A percentile compares a stretch with the other conserved stretches of the same genome.
Conservation (phyloP, 35 echinoderm and acorn worm species). For the Ophioderma brevispina region DNA sequence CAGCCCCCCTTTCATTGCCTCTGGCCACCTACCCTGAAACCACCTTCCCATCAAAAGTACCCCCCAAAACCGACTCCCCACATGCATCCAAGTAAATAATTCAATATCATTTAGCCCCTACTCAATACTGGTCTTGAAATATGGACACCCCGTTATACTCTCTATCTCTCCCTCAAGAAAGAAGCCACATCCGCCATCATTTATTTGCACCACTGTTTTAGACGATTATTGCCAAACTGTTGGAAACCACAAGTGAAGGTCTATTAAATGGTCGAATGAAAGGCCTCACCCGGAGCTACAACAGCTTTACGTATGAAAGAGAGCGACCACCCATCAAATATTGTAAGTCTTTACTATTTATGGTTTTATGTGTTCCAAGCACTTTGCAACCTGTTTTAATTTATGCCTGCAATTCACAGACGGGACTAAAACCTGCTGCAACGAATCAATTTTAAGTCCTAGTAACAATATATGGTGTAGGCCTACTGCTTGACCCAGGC, state of each 20-base stretch:
- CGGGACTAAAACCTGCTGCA: not conserved
- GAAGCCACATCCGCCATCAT: not conserved
- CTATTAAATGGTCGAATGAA: not conserved
- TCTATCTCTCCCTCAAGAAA: not conserved
- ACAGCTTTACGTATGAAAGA: not conserved
- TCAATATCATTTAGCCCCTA: not conserved
- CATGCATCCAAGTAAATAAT: not conserved
- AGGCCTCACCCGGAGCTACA: not conserved
- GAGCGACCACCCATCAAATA: not conserved
- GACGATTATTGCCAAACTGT: not conserved
- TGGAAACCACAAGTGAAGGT: not conserved
- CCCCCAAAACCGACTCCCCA: not conserved
- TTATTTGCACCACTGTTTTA: not conserved
- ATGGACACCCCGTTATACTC: not conserved
- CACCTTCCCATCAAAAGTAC: too few relatives aligned
- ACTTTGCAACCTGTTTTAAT: not conserved
- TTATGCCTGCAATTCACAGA: not conserved
- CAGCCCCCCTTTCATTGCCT: too few relatives aligned
- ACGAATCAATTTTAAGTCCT: constrained; percentile 26
- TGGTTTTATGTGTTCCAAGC: not conserved
- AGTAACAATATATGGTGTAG: not conserved
- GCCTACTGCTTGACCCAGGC: constrained; percentile 12
- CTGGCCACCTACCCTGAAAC: too few relatives aligned
- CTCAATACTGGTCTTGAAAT: not conserved
- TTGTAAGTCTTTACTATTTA: too few relatives aligned